Evolutionary conservation across 2,797 vertebrate genomes (phyloP), one percentile per base, ranked within the genome.

Genomic region (Acipenser oxyrinchus): DNA sequence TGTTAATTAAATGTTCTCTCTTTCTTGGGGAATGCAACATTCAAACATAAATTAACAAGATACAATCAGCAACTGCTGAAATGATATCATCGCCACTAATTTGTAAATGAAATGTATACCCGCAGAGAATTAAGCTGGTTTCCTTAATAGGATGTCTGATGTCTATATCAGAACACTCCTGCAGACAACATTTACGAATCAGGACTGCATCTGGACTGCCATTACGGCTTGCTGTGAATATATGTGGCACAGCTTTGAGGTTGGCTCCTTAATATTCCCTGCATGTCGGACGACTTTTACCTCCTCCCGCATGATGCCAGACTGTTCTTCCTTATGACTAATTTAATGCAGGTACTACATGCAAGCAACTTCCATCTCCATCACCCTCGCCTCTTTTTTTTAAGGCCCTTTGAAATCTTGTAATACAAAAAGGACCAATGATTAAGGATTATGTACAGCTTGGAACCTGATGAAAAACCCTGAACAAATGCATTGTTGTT

Each of bases 1-100:
- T 64, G 69, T 85, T 84, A 87, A 88, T 90, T 83, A 81, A 83
- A 74, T 81, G 72, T 63, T 68, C 78, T 83, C 77, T 83, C 80
- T 82, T 82, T 72, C 69, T 72, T 76, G 72, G 76, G 78, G 84
- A 84, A 66, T 70, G 75, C 69, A 73, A 72, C 75, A 84, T 83
- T 80, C 71, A 79, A 76, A 77, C 73, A 68, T 79, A 83, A 78
- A 80, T 77, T 77, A 81, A 63, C 68, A 13, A 72, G 77, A 70
- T 73, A 73, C 77, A 78, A 70, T 77, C 72, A 79, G 76, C 81
- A 85, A 78, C 75, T 66, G 64, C 6, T 18, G 64, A 65, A 71
- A 74, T 79, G 78, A 81, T 84, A 85, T 80, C 76, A 85, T 80
- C 76, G 73, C 69, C 74, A 69, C 65, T 85, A 79, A 86, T 85